phyloP scores from a whole-genome alignment of 2,888 invertebrate genomes.

The Nycteola revayana region DNA sequence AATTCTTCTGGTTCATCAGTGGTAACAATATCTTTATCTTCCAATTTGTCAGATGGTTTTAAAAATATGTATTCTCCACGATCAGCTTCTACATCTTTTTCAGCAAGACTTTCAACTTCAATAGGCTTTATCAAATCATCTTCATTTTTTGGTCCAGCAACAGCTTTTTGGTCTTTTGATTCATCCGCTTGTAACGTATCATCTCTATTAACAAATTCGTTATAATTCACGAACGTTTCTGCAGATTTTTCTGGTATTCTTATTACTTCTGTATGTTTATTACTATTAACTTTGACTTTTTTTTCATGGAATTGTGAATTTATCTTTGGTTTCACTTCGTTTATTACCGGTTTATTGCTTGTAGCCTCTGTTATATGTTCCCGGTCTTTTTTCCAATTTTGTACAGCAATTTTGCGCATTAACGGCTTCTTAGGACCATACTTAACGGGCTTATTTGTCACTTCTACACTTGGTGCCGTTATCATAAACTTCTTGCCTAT shows the following conservation, averaged over 20 bases:
- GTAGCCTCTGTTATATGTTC: slow-evolving; percentile 1
- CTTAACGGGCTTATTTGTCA: slow-evolving; percentile 3
- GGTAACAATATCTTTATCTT: slow-evolving; percentile 1
- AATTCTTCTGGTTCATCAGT: slow-evolving; percentile 7
- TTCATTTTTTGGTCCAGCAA: background rate
- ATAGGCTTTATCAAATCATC: slow-evolving; percentile 1
- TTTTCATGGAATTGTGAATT: slow-evolving; percentile 2
- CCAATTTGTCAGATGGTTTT: slow-evolving; percentile 8
- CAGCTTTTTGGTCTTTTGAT: background rate
- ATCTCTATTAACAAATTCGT: no score
- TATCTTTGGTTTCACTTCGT: background rate
- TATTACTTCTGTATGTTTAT: background rate
- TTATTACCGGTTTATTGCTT: background rate
- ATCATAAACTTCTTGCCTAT: slow-evolving; percentile 33
- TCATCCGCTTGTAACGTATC: background rate
- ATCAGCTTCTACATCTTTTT: slow-evolving; percentile 9
- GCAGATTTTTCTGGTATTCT: background rate
- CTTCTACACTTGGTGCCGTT: slow-evolving; percentile 10
- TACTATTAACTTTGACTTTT: background rate
- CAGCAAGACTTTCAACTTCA: slow-evolving; percentile 5
- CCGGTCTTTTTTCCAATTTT: slow-evolving; percentile 4
- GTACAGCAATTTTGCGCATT: slow-evolving; percentile 26
- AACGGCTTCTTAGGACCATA: slow-evolving; percentile 25
- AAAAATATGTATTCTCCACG: slow-evolving; percentile 38
- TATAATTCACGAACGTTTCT: background rate